These are phyloP conservation scores for Cataglyphis livida DNA, from an alignment of 2,888 invertebrate genomes.

Conservation along the genomic window DNA sequence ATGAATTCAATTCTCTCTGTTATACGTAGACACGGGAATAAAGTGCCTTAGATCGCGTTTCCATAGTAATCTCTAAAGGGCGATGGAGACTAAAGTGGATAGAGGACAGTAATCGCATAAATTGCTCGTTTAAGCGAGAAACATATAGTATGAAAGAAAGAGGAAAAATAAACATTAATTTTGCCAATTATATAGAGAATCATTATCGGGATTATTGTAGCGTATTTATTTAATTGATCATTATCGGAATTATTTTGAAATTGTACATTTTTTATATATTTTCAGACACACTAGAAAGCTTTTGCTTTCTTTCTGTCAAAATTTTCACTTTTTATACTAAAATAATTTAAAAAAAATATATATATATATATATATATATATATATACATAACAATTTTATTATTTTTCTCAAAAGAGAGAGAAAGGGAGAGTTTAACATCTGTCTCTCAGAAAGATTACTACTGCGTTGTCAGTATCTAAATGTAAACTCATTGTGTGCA, in stretches of 20 bases:
- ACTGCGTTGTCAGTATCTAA: background rate
- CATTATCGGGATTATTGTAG: background rate
- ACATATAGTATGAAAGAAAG: background rate
- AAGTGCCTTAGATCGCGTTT: slow-evolving; percentile 30
- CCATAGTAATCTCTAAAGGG: slow-evolving; percentile 36
- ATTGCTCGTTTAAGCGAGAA: background rate
- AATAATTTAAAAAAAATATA: background rate
- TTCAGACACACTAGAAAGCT: background rate
- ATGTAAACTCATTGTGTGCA: background rate
- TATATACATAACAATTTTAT: background rate
- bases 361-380: background rate
- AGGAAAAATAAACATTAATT: background rate
- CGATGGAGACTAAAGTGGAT: slow-evolving; percentile 32
- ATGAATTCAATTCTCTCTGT: slow-evolving; percentile 38
- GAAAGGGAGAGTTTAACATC: background rate
- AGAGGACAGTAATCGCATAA: background rate
- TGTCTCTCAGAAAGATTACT: background rate
- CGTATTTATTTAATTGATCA: background rate
- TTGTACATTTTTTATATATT: background rate
- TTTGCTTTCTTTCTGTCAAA: background rate
- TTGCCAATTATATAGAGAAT: background rate
- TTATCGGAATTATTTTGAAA: slow-evolving; percentile 1
- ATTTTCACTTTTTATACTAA: background rate
- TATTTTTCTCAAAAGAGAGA: background rate
- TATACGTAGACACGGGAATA: slow-evolving; percentile 24